Evolutionary conservation across 2,113 vertebrate species (phyloP), one percentile per base, ranked within the genome.

Genomic region (Xiphorhynchus elegans): DNA sequence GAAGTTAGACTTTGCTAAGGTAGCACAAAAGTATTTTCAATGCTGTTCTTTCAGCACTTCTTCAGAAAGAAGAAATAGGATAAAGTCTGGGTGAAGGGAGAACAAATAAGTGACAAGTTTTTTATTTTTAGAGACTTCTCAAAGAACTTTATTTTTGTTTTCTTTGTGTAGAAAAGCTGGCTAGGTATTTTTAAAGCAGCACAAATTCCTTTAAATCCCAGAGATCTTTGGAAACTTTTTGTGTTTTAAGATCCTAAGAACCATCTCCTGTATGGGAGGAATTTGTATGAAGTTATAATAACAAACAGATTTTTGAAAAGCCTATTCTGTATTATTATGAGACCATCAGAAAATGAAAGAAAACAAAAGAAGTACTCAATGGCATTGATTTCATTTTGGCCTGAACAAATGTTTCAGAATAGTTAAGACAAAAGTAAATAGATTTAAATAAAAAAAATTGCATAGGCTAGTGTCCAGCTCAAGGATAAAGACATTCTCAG

Each of bases 201-300:
- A 68, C 90, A 97, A 96, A 97, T 96, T 91, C 81, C 63, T 94
- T 97, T 85, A 97, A 94, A 92, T 95, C 94, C 89, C 87, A 95
- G 44, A 95, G 70, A 91, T 90, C 50, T 88, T 90, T 50, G 80
- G 70, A 60, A 92, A 94, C 83, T 69, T 94, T 95, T 52, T 84
- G 64, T 84, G 86, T 87, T 86, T 96, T 96, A 66, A 96, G 87
- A 87, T 49, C 55, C 35, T 85, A 42, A 90, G 68, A 90, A 94
- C 67, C 29, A 59, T 93, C 90, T 96, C 76, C 74, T 95, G 42
- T 75, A 93, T 75, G 79, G 68, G 84, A 96, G 70, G 92, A 96
- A 96, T 96, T 91, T 83, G 72, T 62, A 52, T 89, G 66, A 96
- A 95, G 58, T 82, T 96, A 64, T 87, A 97, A 97, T 87, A 97